Percentiles rank a stretch among this genome's conserved stretches.
These are phyloP conservation scores for Synergus gifuensis DNA, from an alignment of 2,888 invertebrate species.

Conservation along the genomic window DNA sequence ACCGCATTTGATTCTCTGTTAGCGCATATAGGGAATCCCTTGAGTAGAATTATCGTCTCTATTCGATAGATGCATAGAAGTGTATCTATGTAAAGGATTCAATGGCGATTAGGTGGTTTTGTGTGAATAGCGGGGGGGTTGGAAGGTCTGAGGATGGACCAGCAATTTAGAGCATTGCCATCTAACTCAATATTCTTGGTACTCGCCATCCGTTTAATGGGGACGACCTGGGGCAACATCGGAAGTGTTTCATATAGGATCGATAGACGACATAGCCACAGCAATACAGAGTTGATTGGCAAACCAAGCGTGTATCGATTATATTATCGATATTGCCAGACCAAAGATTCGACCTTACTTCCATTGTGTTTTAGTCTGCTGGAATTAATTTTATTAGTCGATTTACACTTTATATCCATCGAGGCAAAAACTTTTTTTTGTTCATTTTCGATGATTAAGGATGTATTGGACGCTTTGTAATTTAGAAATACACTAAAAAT, in stretches of 20 bases:
- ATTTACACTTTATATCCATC: constrained; percentile 15
- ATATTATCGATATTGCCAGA: constrained; percentile 19
- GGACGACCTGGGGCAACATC: constrained; percentile 42
- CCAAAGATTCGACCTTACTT: constrained; percentile 5
- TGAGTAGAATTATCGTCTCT: constrained; percentile 28
- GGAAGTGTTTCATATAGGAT: constrained; percentile 18
- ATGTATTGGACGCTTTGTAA: no score
- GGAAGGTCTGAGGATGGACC: constrained; percentile 48
- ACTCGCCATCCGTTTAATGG: constrained; percentile 67
- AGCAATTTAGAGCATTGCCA: constrained; percentile 68
- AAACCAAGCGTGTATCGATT: constrained; percentile 61
- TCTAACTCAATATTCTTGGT: constrained; percentile 69
- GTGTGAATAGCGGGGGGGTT: neutral
- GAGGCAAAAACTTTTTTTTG: neutral
- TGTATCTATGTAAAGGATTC: constrained; percentile 21
- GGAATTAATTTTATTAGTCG: constrained; percentile 50
- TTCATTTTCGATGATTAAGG: neutral
- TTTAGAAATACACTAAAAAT: no score
- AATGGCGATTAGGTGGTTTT: neutral
- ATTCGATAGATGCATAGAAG: constrained; percentile 30
- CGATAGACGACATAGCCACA: constrained; percentile 30
- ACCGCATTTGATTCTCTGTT: constrained; percentile 26
- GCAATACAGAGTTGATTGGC: constrained; percentile 61
- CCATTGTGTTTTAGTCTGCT: constrained; percentile 17
- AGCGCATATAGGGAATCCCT: neutral